Evolutionary conservation across 2,797 vertebrate species (phyloP).

Genomic region (Phaenicophaeus curvirostris): DNA sequence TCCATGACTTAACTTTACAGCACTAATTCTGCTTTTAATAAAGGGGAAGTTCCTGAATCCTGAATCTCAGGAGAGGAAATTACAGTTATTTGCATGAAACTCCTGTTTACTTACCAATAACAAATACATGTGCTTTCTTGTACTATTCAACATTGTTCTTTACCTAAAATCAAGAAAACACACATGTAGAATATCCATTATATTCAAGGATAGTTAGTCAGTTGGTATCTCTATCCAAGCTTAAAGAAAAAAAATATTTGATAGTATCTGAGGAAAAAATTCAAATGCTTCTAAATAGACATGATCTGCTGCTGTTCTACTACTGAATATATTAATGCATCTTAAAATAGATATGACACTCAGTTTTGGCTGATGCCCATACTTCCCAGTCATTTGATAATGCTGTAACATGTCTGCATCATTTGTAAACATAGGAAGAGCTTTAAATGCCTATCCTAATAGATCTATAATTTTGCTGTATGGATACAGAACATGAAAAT

Average conservation of each 20-base stretch:
- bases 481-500: neutral
- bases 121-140: neutral
- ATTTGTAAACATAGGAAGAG: neutral
- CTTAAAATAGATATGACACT: neutral
- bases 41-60: neutral
- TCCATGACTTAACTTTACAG: neutral
- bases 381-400: neutral
- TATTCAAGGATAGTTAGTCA: neutral
- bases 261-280: neutral
- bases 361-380: neutral
- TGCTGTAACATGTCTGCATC: neutral
- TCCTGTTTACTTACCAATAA: neutral
- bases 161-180: neutral
- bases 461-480: neutral
- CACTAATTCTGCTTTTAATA: neutral
- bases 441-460: neutral
- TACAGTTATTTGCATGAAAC: neutral
- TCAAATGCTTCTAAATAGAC: neutral
- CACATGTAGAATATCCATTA: neutral
- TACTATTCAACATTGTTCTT: neutral
- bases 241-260: neutral
- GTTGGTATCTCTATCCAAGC: neutral
- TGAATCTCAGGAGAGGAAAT: neutral
- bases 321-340: neutral
- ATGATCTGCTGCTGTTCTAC: neutral